Percentiles rank a stretch among this genome's conserved stretches.
Conservation (phyloP, 2,113 vertebrate genomes). For the Paralichthys olivaceus region DNA sequence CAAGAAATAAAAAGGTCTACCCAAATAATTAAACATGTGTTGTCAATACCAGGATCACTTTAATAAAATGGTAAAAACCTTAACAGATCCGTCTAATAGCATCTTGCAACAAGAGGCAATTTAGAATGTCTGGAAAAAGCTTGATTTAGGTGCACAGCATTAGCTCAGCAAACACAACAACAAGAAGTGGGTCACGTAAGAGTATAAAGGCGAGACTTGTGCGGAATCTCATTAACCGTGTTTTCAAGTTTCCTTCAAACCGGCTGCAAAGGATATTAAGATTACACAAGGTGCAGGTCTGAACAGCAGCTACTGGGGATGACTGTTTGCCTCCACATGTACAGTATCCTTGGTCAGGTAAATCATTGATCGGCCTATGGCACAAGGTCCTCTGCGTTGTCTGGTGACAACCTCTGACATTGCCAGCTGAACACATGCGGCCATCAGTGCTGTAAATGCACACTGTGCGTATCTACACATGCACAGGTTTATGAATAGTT, state of each 20-base stretch:
- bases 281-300: slow-evolving; percentile 39
- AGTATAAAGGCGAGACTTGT: slow-evolving; percentile 3
- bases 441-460: neutral
- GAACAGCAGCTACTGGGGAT: slow-evolving; percentile 57
- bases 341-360: slow-evolving; percentile 65
- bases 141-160: slow-evolving; percentile 3
- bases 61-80: neutral
- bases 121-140: slow-evolving; percentile 8
- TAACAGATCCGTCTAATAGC: neutral
- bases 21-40: neutral
- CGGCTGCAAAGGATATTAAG: slow-evolving; percentile 20
- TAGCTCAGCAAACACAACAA: slow-evolving; percentile 20
- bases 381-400: slow-evolving; percentile 57
- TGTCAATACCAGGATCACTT: neutral
- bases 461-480: neutral
- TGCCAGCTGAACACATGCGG: neutral
- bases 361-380: slow-evolving; percentile 64
- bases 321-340: slow-evolving; percentile 63
- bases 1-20: neutral
- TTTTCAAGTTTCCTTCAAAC: slow-evolving; percentile 36
- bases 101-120: neutral
- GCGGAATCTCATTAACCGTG: slow-evolving; percentile 34
- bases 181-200: slow-evolving; percentile 22
- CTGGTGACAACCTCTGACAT: slow-evolving; percentile 32
- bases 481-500: neutral